phyloP scores from a whole-genome alignment of 2,888 invertebrate genomes.

The Epistrophella euchroma region DNA sequence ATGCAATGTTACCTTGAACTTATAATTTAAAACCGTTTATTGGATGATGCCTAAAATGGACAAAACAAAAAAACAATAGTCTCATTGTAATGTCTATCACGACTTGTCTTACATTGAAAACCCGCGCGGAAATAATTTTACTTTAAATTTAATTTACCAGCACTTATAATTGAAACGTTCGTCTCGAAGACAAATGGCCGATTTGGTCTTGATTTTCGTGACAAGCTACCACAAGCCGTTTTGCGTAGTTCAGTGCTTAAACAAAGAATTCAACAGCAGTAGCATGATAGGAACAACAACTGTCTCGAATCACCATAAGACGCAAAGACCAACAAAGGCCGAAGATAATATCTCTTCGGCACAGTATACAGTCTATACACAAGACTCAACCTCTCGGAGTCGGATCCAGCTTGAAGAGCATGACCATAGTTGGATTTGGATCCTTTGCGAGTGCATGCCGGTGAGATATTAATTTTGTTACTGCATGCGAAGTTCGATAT shows the following conservation, averaged over 20 bases:
- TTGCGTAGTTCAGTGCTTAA: conserved; percentile 26
- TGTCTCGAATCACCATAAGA: conserved; percentile 40
- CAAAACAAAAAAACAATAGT: conserved; percentile 30
- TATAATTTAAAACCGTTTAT: background rate
- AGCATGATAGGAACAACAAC: conserved; percentile 32
- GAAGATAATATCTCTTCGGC: conserved; percentile 53
- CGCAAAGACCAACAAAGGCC: conserved; percentile 27
- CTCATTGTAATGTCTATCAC: conserved; percentile 29
- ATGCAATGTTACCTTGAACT: conserved; percentile 29
- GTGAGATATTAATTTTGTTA: conserved; percentile 44
- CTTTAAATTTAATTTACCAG: conserved; percentile 29
- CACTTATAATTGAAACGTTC: conserved; percentile 61
- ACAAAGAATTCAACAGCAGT: conserved; percentile 33
- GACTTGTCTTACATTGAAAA: conserved; percentile 20
- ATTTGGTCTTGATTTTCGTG: conserved; percentile 47
- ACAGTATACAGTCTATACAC: too few species aligned
- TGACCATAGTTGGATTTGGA: too few species aligned
- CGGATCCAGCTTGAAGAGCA: too few species aligned
- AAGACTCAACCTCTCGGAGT: conserved; percentile 27
- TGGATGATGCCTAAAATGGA: background rate
- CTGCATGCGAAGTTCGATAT: conserved; percentile 26
- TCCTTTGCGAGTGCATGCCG: conserved; percentile 31
- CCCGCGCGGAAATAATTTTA: conserved; percentile 23
- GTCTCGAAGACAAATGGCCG: conserved; percentile 53
- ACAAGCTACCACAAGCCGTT: conserved; percentile 45